phyloP scores from a whole-genome alignment of 2,888 invertebrate species.

The Thysanoteuthis rhombus region DNA sequence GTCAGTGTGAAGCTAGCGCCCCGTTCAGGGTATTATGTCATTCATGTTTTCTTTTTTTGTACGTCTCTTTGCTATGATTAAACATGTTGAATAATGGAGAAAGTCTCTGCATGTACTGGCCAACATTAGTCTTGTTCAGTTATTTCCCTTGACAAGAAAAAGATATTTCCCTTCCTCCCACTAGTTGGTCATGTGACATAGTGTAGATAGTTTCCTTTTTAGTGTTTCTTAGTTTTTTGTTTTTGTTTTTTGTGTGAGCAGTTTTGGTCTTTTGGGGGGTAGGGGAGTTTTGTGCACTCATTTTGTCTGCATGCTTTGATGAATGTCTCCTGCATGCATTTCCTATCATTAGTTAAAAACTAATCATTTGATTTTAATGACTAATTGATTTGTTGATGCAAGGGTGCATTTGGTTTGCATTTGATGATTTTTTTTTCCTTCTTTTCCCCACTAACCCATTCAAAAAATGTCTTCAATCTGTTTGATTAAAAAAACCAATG shows the following conservation, averaged over 20 bases:
- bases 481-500: neutral
- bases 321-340: neutral
- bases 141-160: constrained; percentile 24
- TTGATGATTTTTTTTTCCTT: neutral
- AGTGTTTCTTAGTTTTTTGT: neutral
- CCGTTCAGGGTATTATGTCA: neutral
- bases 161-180: neutral
- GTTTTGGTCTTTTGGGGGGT: neutral
- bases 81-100: neutral
- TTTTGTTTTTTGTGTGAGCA: neutral
- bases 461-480: neutral
- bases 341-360: too few relatives aligned
- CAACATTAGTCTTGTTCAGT: neutral
- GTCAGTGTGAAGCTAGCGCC: neutral
- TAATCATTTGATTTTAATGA: neutral
- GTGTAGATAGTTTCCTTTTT: neutral
- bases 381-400: neutral
- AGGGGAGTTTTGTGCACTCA: neutral
- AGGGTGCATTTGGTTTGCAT: neutral
- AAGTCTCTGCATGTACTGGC: neutral
- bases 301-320: neutral
- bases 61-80: neutral
- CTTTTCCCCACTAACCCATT: neutral
- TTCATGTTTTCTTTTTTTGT: neutral
- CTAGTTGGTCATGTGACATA: neutral